Percentiles rank a stretch among this genome's conserved stretches.
Evolutionary conservation across 2,888 invertebrate species (phyloP).

Genomic region (Tinea semifulvella): DNA sequence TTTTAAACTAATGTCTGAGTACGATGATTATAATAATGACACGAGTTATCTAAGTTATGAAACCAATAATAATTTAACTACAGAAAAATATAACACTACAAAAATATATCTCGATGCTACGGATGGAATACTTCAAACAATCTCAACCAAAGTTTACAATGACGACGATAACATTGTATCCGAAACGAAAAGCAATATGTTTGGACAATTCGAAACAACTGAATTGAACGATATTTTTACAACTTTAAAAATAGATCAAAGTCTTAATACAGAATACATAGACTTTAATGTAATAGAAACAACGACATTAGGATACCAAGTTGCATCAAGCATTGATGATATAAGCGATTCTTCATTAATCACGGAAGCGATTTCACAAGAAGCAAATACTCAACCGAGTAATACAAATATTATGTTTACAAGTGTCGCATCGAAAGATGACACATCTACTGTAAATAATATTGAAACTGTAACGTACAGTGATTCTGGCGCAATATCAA

Average conservation of each 20-base stretch:
- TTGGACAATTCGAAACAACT: neutral
- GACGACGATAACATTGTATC: neutral
- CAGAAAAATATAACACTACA: neutral
- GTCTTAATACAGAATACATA: too few relatives aligned
- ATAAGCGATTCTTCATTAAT: neutral
- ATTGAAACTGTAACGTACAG: neutral
- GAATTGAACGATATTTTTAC: neutral
- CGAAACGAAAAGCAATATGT: neutral
- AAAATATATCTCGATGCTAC: neutral
- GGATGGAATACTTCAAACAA: neutral
- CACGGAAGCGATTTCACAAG: neutral
- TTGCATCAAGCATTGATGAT: neutral
- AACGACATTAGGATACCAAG: neutral
- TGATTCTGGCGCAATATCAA: constrained; percentile 4
- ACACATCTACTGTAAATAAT: neutral
- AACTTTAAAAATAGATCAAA: neutral
- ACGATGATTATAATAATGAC: neutral
- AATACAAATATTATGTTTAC: neutral
- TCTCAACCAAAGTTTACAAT: neutral
- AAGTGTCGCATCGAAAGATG: neutral
- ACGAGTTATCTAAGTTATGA: neutral
- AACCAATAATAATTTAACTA: neutral
- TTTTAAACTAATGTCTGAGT: too few relatives aligned
- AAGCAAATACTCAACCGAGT: neutral
- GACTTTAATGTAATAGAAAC: neutral